Evolutionary conservation across 2,888 invertebrate species (phyloP), one percentile per base, ranked within the genome.

Genomic region (Marasmarcha lunaedactyla): DNA sequence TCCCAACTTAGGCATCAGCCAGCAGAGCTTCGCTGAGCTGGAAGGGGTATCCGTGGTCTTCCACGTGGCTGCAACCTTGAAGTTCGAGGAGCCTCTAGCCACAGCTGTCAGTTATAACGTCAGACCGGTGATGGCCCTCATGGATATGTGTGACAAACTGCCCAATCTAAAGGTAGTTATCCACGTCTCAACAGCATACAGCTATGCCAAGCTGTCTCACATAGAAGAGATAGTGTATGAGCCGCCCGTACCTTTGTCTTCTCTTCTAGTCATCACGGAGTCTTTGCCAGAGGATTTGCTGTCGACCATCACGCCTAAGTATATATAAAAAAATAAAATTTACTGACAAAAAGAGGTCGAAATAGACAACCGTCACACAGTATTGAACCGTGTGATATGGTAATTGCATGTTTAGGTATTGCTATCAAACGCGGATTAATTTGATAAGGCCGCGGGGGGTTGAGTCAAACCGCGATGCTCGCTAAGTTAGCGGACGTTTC

Each of bases 131-230:
- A 10, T 30, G 11, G 30, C 9, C 4, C 30, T 30, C 10, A n/a
- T 30, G 30, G n/a, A 11, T 2, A 30, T 30, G n/a, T 30, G 30
- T 30, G 30, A 30, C 30, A 11, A 30, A 30, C 30, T 30, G n/a
- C 30, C 30, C 9, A 9, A 30, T 3, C 9, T 30, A n/a, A 11
- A 30, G 30, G 30, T 15, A 5, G n/a, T 36, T 1, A 13, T 36
- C 36, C 36, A 36, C 15, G 36, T 36, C 1, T 36, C 36, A 15
- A 36, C 36, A 1, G 36, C 36, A 15, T 36, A 36, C 36, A 36
- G 36, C 20, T 13, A 36, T 15, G 7, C n/a, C 6, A 15, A 36
- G 9, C 15, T 15, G 2, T 10, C 9, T 2, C n/a, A 15, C 6
- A 5, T 36, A 1, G 36, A 15, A 11, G 36, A 36, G 20, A 6